Evolutionary conservation across 2,113 vertebrate species (phyloP), one percentile per base, ranked within the genome.

Genomic region (Atrichornis clamosus): DNA sequence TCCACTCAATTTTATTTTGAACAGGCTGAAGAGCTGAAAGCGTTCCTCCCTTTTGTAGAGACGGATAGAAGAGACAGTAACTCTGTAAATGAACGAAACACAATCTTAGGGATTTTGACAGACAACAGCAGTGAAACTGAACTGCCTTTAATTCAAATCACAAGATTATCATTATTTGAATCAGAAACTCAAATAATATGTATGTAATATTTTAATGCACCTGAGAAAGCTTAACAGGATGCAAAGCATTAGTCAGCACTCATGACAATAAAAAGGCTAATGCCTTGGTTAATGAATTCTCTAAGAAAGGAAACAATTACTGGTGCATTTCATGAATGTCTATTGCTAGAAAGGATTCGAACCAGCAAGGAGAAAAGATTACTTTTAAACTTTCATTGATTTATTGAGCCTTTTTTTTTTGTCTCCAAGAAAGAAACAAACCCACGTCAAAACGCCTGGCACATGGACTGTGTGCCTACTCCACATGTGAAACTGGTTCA

Each of bases 341-440:
- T 74, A 19, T 63, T 92, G 83, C 70, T 68, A 85, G 65, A 88
- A 88, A 78, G 67, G 79, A 90, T 87, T 76, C 1, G 0, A 82
- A 90, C 39, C 74, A 93, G 42, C 6, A 28, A 73, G 70, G 53
- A 95, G 39, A 92, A 95, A 82, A 93, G 65, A 92, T 55, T 86
- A 88, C 79, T 92, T 85, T 88, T 88, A 95, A 95, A 63, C 72
- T 92, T 92, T 79, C 53, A 94, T 92, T 90, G 89, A 96, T 96
- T 85, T 90, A 94, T 92, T 79, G 83, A 65, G 9, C 28, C 32
- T 20, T 59, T 44, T 47, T n/a, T 87, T 77, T 89, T 72, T 74
- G 19, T 18, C 70, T 92, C 56, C 35, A 55, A 75, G 94, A 75
- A 26, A 94, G 82, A 86, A 42, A 79, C 33, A 92, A 90, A 41